Evolutionary conservation across 2,797 vertebrate genomes (phyloP), one percentile per base, ranked within the genome.

Genomic region (Halcyon chelicuti): DNA sequence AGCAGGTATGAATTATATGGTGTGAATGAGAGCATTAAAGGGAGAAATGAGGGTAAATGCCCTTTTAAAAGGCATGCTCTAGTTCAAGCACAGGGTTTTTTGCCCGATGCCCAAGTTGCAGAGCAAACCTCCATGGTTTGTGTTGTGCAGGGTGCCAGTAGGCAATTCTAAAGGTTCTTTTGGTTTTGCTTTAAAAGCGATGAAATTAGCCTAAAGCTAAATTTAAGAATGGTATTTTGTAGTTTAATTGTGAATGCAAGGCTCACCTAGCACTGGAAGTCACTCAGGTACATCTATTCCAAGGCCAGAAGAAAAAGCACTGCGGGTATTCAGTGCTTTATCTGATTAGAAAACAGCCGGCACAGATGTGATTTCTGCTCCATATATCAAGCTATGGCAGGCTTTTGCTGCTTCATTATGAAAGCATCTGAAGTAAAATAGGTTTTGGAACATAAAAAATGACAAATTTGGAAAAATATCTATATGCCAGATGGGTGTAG

Each of bases 401-500:
- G 90, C 71, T 94, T 97, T 96, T 95, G 94, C 95, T 94, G 95
- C 95, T 97, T 97, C 97, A 97, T 97, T 97, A 96, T 97, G 96
- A 97, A 97, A 97, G 97, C 90, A 95, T 96, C 93, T 97, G 88
- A 96, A 97, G 92, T 96, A 96, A 96, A 97, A 97, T 96, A 95
- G 96, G 93, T 94, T 97, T 97, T 97, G 90, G 96, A 97, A 97
- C 96, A 97, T 96, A 96, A 97, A 97, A 97, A 96, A 96, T 79
- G 86, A 97, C 96, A 97, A 96, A 97, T 97, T 96, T 97, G 97
- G 96, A 96, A 97, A 97, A 97, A 96, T 95, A 96, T 97, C 97
- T 97, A 93, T 96, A 97, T 97, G 91, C 96, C 97, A 97, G 95
- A 97, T 97, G 97, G 97, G 97, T 97, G 97, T 97, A 97, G 97